Conservation (phyloP, 92 coral and sea anemone genomes). For the Porites lobata region DNA sequence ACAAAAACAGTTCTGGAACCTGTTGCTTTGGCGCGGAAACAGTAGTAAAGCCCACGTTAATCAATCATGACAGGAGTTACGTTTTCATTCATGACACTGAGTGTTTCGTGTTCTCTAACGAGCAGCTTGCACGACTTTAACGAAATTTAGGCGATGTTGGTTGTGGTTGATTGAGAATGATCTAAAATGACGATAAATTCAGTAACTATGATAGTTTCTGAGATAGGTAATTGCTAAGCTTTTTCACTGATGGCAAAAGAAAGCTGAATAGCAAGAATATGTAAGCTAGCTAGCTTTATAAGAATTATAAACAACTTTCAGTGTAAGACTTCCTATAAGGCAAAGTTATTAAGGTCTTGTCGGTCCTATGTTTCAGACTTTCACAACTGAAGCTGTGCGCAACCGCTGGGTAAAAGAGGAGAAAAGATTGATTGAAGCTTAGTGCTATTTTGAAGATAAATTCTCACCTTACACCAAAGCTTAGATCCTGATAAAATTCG, state of each 20-base stretch:
- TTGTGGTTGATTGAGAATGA: background rate
- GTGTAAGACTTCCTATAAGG: too few species aligned
- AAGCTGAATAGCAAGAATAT: too few species aligned
- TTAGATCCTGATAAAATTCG: background rate
- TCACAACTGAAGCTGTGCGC: too few species aligned
- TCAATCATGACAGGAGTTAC: background rate
- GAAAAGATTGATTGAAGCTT: background rate
- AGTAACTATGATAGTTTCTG: too few species aligned
- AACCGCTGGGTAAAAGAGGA: background rate
- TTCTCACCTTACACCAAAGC: background rate
- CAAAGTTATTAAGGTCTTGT: too few species aligned
- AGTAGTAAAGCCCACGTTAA: background rate
- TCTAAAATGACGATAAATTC: too few species aligned
- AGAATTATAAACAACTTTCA: too few species aligned
- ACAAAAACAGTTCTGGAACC: background rate
- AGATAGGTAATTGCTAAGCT: too few species aligned
- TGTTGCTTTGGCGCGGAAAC: slow-evolving; percentile 35
- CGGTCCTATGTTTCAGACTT: too few species aligned
- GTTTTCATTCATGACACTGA: background rate
- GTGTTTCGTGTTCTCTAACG: background rate
- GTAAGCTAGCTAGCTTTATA: too few species aligned
- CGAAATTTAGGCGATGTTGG: background rate
- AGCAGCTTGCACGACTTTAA: background rate
- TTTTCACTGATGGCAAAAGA: too few species aligned
- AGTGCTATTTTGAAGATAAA: background rate